These are phyloP conservation scores for Berghia stephanieae DNA, from an alignment of 1,140 invertebrate genomes.

Conservation along the genomic window DNA sequence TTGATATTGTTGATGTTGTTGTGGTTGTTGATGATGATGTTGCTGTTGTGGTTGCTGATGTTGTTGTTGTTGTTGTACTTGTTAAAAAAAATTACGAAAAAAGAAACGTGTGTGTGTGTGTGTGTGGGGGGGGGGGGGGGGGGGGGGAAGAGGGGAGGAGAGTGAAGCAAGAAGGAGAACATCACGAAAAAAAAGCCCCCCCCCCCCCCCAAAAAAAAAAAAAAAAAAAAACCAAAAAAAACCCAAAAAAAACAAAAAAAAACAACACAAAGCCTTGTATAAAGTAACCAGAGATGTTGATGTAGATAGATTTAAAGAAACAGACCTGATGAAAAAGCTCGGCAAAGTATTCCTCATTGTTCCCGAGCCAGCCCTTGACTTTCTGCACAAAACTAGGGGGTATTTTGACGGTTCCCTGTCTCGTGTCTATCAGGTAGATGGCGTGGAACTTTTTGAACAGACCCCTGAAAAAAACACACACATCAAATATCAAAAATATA, in stretches of 20 bases:
- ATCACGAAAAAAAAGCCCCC: no score
- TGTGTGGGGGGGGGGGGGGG: no score
- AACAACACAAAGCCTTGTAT: not conserved
- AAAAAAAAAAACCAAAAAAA: not conserved
- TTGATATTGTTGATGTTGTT: no score
- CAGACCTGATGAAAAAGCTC: constrained; percentile 48
- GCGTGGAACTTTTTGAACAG: constrained; percentile 45
- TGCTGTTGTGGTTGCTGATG: no score
- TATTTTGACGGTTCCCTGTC: constrained; percentile 43
- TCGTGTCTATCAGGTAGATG: constrained; percentile 45
- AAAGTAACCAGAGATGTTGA: not conserved
- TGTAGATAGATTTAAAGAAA: constrained; percentile 42
- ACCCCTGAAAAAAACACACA: constrained; percentile 47
- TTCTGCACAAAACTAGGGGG: constrained; percentile 50
- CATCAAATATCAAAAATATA: no score
- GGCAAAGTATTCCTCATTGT: constrained; percentile 38
- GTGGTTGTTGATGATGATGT: no score
- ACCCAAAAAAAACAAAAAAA: not conserved
- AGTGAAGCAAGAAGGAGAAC: no score
- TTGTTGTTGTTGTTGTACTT: no score
- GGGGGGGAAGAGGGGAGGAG: no score
- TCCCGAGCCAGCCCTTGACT: constrained; percentile 56
- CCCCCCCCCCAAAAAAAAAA: not conserved
- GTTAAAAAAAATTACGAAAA: no score
- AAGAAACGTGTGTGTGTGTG: no score